phyloP scores from a whole-genome alignment of 2,888 invertebrate species.

The Rhamphomyia laevipes region DNA sequence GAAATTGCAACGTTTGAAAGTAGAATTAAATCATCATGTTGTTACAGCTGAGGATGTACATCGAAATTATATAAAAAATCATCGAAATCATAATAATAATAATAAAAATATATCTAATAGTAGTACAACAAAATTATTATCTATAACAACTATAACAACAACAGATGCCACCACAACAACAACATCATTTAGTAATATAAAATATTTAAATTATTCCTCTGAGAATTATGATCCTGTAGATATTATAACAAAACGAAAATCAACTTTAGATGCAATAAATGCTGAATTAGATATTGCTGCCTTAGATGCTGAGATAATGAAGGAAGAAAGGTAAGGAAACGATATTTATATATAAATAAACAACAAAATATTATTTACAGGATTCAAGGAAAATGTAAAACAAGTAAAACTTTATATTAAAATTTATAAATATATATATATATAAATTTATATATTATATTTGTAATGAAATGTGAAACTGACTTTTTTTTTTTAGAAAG shows the following conservation, averaged over 20 bases:
- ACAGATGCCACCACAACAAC: conserved; percentile 7
- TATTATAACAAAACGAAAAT: conserved; percentile 21
- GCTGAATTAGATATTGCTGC: conserved; percentile 16
- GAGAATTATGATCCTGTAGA: conserved; percentile 19
- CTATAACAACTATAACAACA: neutral
- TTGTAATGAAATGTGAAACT: too few species aligned
- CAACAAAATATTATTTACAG: too few species aligned
- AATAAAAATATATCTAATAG: conserved; percentile 1
- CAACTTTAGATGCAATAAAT: conserved; percentile 21
- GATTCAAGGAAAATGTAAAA: too few species aligned
- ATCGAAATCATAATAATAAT: neutral
- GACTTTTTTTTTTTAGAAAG: too few species aligned
- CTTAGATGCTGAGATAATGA: conserved; percentile 3
- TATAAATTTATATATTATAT: too few species aligned
- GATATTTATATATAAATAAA: too few species aligned
- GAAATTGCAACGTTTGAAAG: conserved; percentile 28
- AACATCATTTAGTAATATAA: conserved; percentile 23
- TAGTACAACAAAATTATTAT: neutral
- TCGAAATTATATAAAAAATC: conserved; percentile 12
- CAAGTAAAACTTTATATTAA: too few species aligned
- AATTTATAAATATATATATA: too few species aligned
- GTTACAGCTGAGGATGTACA: conserved; percentile 15
- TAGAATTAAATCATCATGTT: conserved; percentile 32
- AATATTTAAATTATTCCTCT: conserved; percentile 29
- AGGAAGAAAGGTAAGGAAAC: conserved; percentile 6